Percentiles rank a stretch among this genome's conserved stretches.
Conservation (phyloP, 2,797 vertebrate species). For the Pipistrellus pygmaeus region DNA sequence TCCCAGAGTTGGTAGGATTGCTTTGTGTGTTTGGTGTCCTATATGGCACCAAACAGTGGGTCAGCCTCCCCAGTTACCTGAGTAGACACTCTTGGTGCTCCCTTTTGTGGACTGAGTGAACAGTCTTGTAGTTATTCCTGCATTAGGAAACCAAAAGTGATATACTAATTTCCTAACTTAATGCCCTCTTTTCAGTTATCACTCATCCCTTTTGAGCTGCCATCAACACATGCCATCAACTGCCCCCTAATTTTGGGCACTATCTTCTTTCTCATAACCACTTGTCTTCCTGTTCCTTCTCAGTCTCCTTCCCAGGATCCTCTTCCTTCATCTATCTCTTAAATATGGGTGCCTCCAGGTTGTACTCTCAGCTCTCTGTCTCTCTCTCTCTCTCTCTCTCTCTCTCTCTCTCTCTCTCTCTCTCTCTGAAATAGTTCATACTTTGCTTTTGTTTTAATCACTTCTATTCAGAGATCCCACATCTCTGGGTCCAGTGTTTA, state of each 20-base stretch:
- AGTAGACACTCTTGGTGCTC: no score
- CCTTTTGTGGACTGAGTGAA: no score
- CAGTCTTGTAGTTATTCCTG: neutral
- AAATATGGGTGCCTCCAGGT: neutral
- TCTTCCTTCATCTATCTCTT: slow-evolving; percentile 29
- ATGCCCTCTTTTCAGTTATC: slow-evolving; percentile 39
- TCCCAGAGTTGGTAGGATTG: no score
- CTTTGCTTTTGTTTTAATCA: slow-evolving; percentile 45
- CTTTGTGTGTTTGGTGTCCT: no score
- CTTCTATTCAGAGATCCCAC: neutral
- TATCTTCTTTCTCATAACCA: neutral
- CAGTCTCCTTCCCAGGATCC: neutral
- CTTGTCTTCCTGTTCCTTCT: neutral
- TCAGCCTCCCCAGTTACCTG: no score
- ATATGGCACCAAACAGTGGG: no score
- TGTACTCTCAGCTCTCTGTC: neutral
- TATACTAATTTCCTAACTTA: slow-evolving; percentile 2
- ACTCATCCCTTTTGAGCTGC: slow-evolving; percentile 3
- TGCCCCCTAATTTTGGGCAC: neutral
- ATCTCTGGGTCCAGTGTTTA: neutral
- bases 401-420: neutral
- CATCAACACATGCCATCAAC: neutral
- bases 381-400: neutral
- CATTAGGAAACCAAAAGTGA: slow-evolving; percentile 42
- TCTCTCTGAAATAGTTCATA: neutral